Evolutionary conservation across 2,888 invertebrate species (phyloP).

Genomic region (Lucinisca nassula): DNA sequence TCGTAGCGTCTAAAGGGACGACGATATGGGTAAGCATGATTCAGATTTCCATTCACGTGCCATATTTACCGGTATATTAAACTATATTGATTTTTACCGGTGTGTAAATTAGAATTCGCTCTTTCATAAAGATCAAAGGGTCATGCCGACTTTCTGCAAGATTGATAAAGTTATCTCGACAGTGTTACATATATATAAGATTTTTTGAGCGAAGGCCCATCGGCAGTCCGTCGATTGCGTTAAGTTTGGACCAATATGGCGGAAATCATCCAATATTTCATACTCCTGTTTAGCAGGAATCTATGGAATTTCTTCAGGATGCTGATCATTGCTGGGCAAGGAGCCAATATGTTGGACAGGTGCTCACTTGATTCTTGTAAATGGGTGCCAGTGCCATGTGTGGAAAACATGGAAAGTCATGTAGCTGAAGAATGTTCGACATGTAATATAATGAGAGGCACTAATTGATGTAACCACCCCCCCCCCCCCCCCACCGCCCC

Average conservation of each 20-base stretch:
- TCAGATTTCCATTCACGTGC: too few relatives aligned
- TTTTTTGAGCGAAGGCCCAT: too few relatives aligned
- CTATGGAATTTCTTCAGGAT: slow-evolving; percentile 43
- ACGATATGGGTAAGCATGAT: background rate
- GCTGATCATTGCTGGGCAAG: background rate
- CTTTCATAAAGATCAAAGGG: background rate
- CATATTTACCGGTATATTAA: background rate
- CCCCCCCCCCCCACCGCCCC: too few relatives aligned
- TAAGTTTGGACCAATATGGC: too few relatives aligned
- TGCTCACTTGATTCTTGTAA: background rate
- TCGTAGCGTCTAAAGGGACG: background rate
- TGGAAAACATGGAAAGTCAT: too few relatives aligned
- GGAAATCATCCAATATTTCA: background rate
- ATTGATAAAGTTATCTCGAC: too few relatives aligned
- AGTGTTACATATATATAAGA: too few relatives aligned
- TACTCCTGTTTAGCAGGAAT: slow-evolving; percentile 25
- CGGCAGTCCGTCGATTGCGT: too few relatives aligned
- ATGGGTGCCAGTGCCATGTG: too few relatives aligned
- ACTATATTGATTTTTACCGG: background rate
- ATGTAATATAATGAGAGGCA: too few relatives aligned
- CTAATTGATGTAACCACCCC: too few relatives aligned
- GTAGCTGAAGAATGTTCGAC: too few relatives aligned
- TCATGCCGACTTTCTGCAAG: background rate
- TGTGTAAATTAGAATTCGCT: background rate
- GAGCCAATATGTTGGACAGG: background rate